Evolutionary conservation across 2,113 vertebrate genomes (phyloP).

Genomic region (Sminthopsis crassicaudata): DNA sequence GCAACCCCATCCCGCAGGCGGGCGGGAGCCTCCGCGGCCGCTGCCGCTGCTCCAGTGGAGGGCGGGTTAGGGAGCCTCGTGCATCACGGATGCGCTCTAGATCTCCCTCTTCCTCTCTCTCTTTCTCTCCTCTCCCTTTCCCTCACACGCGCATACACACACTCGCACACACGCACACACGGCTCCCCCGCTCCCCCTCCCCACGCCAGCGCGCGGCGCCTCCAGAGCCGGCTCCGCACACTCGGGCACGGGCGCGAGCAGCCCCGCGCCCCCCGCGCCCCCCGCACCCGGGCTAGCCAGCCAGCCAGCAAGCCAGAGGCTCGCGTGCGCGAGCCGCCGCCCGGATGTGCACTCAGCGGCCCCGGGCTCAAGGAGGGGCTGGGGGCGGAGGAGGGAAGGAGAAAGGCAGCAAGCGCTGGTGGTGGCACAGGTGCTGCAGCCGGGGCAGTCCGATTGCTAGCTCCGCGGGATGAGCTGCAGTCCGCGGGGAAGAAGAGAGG

Average conservation of each 20-base stretch:
- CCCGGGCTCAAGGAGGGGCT: neutral
- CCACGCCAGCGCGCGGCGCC: slow-evolving; percentile 59
- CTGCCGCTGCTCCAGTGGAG: slow-evolving; percentile 11
- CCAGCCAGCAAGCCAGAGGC: neutral
- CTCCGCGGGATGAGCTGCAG: neutral
- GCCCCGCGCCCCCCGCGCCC: neutral
- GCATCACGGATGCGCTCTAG: neutral
- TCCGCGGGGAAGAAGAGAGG: neutral
- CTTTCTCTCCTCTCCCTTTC: neutral
- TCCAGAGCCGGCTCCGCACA: neutral
- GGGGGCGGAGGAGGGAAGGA: neutral
- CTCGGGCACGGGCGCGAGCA: slow-evolving; percentile 38
- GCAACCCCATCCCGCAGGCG: slow-evolving; percentile 50
- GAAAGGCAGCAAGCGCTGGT: neutral
- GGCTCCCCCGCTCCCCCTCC: slow-evolving; percentile 23
- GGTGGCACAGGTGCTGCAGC: neutral
- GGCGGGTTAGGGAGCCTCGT: neutral
- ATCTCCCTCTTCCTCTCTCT: neutral
- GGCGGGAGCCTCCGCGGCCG: slow-evolving; percentile 61
- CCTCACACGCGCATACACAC: neutral
- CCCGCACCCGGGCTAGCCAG: slow-evolving; percentile 16
- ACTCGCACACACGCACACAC: slow-evolving; percentile 4
- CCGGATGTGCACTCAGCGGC: slow-evolving; percentile 43
- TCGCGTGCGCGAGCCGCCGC: slow-evolving; percentile 34
- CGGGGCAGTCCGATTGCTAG: neutral